Evolutionary conservation across 1,140 invertebrate genomes (phyloP).

Genomic region (Brachionus plicatilis): DNA sequence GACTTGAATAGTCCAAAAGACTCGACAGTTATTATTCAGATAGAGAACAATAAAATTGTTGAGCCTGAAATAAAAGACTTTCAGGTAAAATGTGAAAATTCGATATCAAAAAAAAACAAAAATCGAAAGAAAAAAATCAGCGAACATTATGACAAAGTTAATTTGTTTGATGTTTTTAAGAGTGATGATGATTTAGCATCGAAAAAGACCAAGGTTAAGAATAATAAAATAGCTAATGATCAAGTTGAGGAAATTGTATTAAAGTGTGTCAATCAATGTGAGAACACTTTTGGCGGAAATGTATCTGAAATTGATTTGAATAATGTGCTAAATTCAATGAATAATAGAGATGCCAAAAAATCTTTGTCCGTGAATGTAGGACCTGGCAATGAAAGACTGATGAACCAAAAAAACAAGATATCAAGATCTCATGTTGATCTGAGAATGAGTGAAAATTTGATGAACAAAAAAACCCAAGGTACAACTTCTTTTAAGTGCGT

Average conservation of each 20-base stretch:
- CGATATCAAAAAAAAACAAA: neutral
- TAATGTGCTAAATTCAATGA: neutral
- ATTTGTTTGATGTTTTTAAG: conserved; percentile 5
- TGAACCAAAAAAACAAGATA: neutral
- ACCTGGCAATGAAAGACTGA: neutral
- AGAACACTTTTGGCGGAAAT: neutral
- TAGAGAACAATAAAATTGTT: neutral
- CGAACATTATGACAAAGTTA: neutral
- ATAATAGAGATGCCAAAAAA: neutral
- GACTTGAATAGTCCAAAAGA: neutral
- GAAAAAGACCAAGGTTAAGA: neutral
- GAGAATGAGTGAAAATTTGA: neutral
- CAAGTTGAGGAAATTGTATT: neutral
- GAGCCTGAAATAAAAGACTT: neutral
- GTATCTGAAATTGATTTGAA: neutral
- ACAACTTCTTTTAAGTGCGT: conserved; percentile 17
- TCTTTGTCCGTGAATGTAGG: neutral
- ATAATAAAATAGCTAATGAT: neutral
- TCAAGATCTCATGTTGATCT: conserved; percentile 5
- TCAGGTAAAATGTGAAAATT: conserved; percentile 3
- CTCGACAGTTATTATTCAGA: neutral
- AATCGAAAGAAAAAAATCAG: neutral
- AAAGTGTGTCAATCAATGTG: neutral
- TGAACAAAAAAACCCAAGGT: neutral
- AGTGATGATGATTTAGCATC: neutral